Percentiles rank a stretch among this genome's conserved stretches.
Conservation (phyloP, 2,113 vertebrate genomes). For the Murina feae region DNA sequence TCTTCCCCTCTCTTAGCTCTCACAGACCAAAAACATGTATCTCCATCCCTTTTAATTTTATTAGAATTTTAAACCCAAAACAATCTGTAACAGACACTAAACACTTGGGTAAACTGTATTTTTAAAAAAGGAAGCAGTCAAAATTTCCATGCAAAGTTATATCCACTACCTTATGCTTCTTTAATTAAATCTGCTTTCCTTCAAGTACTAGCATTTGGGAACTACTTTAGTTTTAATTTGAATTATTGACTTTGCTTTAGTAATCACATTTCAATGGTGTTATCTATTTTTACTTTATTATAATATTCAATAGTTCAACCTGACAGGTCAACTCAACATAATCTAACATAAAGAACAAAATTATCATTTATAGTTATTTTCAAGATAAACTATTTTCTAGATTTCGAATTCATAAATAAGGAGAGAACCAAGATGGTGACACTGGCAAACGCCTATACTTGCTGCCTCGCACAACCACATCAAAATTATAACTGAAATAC, state of each 20-base stretch:
- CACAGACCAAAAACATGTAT: not conserved
- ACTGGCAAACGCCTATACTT: too few relatives aligned
- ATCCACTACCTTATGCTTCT: not conserved
- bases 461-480: too few relatives aligned
- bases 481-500: too few relatives aligned
- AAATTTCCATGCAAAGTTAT: not conserved
- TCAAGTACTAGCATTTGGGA: not conserved
- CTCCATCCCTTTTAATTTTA: not conserved
- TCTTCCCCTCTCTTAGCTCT: not conserved
- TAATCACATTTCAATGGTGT: constrained; percentile 1
- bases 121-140: not conserved
- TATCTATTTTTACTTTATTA: constrained; percentile 6
- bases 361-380: constrained; percentile 5
- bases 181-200: not conserved
- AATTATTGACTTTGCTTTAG: not conserved
- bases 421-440: too few relatives aligned
- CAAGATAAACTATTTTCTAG: not conserved
- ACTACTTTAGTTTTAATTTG: not conserved
- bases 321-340: not conserved
- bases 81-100: not conserved
- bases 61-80: not conserved
- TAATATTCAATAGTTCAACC: constrained; percentile 24
- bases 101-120: not conserved
- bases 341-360: constrained; percentile 3
- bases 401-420: constrained; percentile 34